Conservation (phyloP, 1,140 invertebrate species). For the Lasioglossum albipes region DNA sequence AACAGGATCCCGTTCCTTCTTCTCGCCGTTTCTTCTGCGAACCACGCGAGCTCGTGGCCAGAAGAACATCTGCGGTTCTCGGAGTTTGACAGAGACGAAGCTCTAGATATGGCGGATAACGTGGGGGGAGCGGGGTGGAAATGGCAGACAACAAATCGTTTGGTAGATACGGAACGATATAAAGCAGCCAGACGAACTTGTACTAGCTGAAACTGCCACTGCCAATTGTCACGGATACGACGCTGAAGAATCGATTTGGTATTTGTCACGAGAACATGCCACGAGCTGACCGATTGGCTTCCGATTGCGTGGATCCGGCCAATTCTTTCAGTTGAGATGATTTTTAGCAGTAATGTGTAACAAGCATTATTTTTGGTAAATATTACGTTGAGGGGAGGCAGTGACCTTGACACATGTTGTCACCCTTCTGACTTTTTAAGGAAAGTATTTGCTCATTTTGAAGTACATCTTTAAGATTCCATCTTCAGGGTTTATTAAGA, state of each 20-base stretch:
- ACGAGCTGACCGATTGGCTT: conserved; percentile 2
- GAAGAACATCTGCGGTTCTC: neutral
- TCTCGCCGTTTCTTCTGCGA: no score
- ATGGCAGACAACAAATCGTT: conserved; percentile 54
- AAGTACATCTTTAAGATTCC: no score
- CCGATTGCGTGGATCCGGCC: neutral
- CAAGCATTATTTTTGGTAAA: no score
- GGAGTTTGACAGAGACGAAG: conserved; percentile 41
- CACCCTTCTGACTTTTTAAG: no score
- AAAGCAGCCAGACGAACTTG: conserved; percentile 2
- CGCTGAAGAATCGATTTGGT: neutral
- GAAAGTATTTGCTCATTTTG: no score
- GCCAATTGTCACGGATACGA: conserved; percentile 26
- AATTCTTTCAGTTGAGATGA: no score
- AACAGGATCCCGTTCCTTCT: neutral
- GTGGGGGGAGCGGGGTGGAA: conserved; percentile 2
- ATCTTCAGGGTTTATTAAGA: no score
- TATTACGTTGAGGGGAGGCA: no score
- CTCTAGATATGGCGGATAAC: conserved; percentile 40
- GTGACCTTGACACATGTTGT: no score
- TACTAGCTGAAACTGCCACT: neutral
- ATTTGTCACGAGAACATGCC: conserved; percentile 3
- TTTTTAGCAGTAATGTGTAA: no score
- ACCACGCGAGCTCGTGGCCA: neutral
- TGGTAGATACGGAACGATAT: conserved; percentile 24